phyloP scores from a whole-genome alignment of 1,140 invertebrate genomes.

The Formica selysi region DNA sequence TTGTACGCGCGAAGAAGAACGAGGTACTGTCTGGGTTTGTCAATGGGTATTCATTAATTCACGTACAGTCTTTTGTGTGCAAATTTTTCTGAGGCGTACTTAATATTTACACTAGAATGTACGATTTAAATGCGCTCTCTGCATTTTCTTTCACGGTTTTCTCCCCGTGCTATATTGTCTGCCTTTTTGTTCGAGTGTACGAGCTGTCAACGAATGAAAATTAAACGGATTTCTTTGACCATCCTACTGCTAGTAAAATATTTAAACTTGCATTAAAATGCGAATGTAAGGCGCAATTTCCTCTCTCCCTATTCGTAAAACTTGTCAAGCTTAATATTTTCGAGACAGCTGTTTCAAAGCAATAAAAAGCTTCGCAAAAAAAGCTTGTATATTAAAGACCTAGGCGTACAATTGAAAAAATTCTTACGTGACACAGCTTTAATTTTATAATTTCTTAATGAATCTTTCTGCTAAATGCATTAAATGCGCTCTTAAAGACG shows the following conservation, averaged over 20 bases:
- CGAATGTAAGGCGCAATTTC: neutral
- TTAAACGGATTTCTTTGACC: slow-evolving; percentile 29
- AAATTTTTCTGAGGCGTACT: slow-evolving; percentile 31
- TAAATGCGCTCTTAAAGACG: slow-evolving; percentile 42
- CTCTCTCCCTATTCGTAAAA: neutral
- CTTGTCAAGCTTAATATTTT: neutral
- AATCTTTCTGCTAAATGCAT: slow-evolving; percentile 22
- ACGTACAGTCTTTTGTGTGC: slow-evolving; percentile 27
- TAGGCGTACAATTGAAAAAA: too few relatives aligned
- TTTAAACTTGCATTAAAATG: slow-evolving; percentile 1
- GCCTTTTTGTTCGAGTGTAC: slow-evolving; percentile 14
- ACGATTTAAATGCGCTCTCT: slow-evolving; percentile 45
- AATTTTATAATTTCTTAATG: neutral
- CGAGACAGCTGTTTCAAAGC: neutral
- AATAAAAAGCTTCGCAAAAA: neutral
- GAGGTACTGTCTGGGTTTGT: neutral
- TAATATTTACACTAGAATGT: neutral
- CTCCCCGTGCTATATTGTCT: neutral
- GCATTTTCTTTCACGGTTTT: slow-evolving; percentile 38
- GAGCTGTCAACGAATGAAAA: slow-evolving; percentile 33
- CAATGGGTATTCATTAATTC: slow-evolving; percentile 16
- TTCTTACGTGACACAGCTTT: neutral
- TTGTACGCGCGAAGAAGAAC: neutral
- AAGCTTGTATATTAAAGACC: neutral
- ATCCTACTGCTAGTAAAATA: neutral